A percentile compares a stretch with the other conserved stretches of the same genome.
phyloP scores from a whole-genome alignment of 2,888 invertebrate species.

The Lepidonotus clava region DNA sequence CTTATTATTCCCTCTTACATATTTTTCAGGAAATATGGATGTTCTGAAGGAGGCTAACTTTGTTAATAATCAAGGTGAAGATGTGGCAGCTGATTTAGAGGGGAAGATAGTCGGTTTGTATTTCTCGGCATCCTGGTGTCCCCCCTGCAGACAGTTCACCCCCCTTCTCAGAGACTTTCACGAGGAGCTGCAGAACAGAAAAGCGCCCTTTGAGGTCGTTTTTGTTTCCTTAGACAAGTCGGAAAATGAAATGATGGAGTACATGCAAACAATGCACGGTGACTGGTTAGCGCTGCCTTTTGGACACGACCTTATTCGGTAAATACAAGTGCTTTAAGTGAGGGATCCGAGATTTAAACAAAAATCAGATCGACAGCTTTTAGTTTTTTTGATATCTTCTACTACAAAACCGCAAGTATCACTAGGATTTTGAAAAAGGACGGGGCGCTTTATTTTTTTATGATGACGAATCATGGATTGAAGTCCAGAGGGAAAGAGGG shows the following conservation, averaged over 20 bases:
- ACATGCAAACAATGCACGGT: slow-evolving; percentile 68
- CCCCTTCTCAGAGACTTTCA: slow-evolving; percentile 68
- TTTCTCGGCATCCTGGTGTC: slow-evolving; percentile 75
- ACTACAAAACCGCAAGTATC: too few species aligned
- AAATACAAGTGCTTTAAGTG: too few species aligned
- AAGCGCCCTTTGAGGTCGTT: slow-evolving; percentile 70
- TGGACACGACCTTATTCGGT: too few species aligned
- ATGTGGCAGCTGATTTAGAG: neutral
- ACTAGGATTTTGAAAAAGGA: too few species aligned
- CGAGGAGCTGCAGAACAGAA: slow-evolving; percentile 65
- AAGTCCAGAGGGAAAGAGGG: too few species aligned
- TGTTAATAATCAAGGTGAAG: slow-evolving; percentile 2
- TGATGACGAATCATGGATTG: too few species aligned
- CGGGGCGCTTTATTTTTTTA: too few species aligned
- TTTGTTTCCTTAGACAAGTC: slow-evolving; percentile 72
- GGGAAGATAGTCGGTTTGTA: slow-evolving; percentile 65
- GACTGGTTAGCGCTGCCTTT: slow-evolving; percentile 71
- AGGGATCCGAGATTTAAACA: too few species aligned
- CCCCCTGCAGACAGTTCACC: slow-evolving; percentile 72
- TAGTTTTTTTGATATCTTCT: too few species aligned
- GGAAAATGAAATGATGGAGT: slow-evolving; percentile 69
- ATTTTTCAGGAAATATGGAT: neutral
- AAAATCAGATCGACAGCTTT: too few species aligned
- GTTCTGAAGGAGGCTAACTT: neutral
- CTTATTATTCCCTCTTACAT: too few species aligned